Evolutionary conservation across 1,140 invertebrate genomes (phyloP).

Genomic region (Carcinoscorpius rotundicauda): DNA sequence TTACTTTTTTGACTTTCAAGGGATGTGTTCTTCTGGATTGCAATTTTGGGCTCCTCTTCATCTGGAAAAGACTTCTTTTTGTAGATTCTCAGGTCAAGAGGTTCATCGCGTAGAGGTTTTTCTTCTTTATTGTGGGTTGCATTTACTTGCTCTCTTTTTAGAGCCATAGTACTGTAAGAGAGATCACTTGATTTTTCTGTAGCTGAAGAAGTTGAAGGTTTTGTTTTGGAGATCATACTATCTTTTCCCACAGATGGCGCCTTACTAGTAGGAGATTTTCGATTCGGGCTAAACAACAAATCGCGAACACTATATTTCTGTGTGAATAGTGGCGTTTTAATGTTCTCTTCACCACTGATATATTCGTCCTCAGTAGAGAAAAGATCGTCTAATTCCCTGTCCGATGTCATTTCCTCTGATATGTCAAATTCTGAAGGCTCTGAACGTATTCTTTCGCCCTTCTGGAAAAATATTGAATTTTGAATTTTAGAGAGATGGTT

Average conservation of each 20-base stretch:
- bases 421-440: conserved; percentile 22
- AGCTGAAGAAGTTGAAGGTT: too few relatives aligned
- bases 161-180: too few relatives aligned
- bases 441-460: conserved; percentile 8
- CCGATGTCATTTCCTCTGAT: conserved; percentile 22
- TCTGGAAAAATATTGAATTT: neutral
- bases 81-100: conserved; percentile 46
- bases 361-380: conserved; percentile 18
- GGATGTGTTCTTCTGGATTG: conserved; percentile 1
- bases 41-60: conserved; percentile 4
- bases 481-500: neutral
- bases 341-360: too few relatives aligned
- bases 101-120: conserved; percentile 35
- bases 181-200: too few relatives aligned
- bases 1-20: conserved; percentile 6
- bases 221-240: too few relatives aligned
- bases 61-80: conserved; percentile 11
- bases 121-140: too few relatives aligned
- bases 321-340: too few relatives aligned
- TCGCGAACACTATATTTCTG: too few relatives aligned
- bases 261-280: too few relatives aligned
- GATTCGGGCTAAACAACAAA: too few relatives aligned
- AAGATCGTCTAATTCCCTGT: conserved; percentile 20
- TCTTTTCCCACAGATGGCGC: too few relatives aligned
- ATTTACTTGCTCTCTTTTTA: too few relatives aligned